Conservation (phyloP, 2,113 vertebrate species). For the Pterocles orientalis region DNA sequence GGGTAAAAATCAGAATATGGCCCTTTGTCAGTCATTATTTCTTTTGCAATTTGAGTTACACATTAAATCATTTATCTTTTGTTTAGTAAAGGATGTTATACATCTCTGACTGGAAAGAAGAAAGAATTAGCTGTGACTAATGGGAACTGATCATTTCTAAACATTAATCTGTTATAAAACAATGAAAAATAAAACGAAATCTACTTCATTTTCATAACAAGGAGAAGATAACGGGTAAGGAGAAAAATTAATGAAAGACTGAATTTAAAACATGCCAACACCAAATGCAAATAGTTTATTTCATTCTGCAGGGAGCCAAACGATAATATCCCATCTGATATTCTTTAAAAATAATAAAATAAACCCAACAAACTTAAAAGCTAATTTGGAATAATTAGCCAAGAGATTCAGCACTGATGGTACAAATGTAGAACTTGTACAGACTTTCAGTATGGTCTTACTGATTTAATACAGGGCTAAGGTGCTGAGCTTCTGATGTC, state of each 20-base stretch:
- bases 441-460: not conserved
- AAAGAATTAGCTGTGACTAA: constrained; percentile 64
- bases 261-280: constrained; percentile 48
- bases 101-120: constrained; percentile 14
- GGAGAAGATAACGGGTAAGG: constrained; percentile 28
- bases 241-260: constrained; percentile 53
- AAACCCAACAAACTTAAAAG: not conserved
- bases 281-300: constrained; percentile 30
- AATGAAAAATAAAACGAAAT: constrained; percentile 41
- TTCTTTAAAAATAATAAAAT: not conserved
- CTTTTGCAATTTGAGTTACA: constrained; percentile 6
- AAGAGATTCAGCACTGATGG: not conserved
- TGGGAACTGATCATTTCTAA: constrained; percentile 46
- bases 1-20: not conserved
- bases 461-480: not conserved
- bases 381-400: not conserved
- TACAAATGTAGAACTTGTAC: not conserved
- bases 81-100: constrained; percentile 50
- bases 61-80: constrained; percentile 52
- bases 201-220: constrained; percentile 55
- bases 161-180: constrained; percentile 53
- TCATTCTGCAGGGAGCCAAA: constrained; percentile 12
- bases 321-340: constrained; percentile 9
- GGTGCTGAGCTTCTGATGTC: not conserved
- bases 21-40: constrained; percentile 49